Base-by-base conservation (phyloP, 2,113 vertebrate species). In the Nyctibius bracteatus region DNA sequence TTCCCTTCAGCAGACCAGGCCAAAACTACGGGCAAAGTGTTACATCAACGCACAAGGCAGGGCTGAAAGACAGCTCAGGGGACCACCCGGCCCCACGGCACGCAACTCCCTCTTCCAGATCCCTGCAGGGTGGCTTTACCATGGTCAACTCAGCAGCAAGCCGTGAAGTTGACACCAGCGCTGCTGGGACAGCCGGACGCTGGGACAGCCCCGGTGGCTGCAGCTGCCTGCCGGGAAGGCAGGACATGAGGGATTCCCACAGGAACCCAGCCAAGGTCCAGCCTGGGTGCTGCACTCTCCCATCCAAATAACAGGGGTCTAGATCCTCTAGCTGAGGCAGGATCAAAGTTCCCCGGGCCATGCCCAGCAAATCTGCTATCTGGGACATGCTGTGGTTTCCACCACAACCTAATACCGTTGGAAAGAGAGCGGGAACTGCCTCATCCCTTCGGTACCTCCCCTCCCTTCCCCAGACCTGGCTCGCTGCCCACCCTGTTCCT, bases 231-330 rank as follows among this genome's bases (percentile, higher is more conserved):
- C 80, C 6, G 15, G 84, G 93, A 94, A 92, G 73, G 9, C 84
- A 43, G 73, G 81, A 91, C 87, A 85, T 1, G 10, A 84, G 73
- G 96, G 90, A 96, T 93, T 95, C 90, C 87, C 96, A 90, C 46
- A 95, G 87, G 78, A 95, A 71, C 30, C 15, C 68, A 43, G 84
- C 84, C 84, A 94, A 91, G 68, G 84, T 66, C 73, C 90, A 81
- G 89, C 16, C 73, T 86, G 86, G 68, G 77, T 92, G 86, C 93
- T 91, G 81, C 59, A 41, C 67, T 78, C 83, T 83, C 37, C 30
- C 58, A 35, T 51, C 80, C 59, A 21, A 41, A 73, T 1, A 91
- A n/a, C 24, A 33, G 11, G 49, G 55, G 68, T 49, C 84, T 37
- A 21, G 55, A 5, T 86, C 22, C 54, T 41, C 75, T 63, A 49